A percentile compares a stretch with the other conserved stretches of the same genome.
Conservation (phyloP, 2,888 invertebrate genomes). For the Cheilosia grossa region DNA sequence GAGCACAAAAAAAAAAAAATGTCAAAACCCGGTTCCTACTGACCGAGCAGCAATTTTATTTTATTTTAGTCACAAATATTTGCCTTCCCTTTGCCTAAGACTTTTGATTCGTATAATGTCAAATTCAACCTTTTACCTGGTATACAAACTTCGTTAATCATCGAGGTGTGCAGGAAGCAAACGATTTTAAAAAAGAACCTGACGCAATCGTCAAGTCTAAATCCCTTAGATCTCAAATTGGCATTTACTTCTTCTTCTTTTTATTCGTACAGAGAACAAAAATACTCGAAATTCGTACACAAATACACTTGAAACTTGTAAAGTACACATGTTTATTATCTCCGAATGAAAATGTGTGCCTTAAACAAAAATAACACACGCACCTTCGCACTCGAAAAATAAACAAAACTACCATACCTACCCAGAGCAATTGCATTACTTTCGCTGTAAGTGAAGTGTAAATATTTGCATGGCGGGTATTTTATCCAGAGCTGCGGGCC, state of each 20-base stretch:
- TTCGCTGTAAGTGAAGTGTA: slow-evolving; percentile 71
- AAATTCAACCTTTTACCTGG: too few species aligned
- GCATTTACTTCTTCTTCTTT: not conserved
- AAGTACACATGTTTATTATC: slow-evolving; percentile 54
- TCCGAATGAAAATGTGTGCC: slow-evolving; percentile 26
- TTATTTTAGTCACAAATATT: too few species aligned
- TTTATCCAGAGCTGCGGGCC: slow-evolving; percentile 66
- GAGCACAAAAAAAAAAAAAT: too few species aligned
- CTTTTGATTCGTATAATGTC: too few species aligned
- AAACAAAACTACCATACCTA: slow-evolving; percentile 37
- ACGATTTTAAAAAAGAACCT: not conserved
- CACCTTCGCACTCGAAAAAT: slow-evolving; percentile 55
- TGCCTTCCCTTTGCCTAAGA: too few species aligned
- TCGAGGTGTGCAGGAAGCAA: not conserved
- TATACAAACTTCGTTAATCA: not conserved
- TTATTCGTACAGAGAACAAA: slow-evolving; percentile 12
- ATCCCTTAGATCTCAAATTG: slow-evolving; percentile 9
- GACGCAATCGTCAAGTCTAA: slow-evolving; percentile 1
- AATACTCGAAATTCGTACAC: slow-evolving; percentile 5
- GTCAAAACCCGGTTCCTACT: too few species aligned
- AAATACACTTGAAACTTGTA: slow-evolving; percentile 14
- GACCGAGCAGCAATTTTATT: too few species aligned
- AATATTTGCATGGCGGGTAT: slow-evolving; percentile 70
- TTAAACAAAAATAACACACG: slow-evolving; percentile 52
- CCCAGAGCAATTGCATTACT: slow-evolving; percentile 53